phyloP scores from a whole-genome alignment of 2,113 vertebrate species.

The Dascyllus trimaculatus region DNA sequence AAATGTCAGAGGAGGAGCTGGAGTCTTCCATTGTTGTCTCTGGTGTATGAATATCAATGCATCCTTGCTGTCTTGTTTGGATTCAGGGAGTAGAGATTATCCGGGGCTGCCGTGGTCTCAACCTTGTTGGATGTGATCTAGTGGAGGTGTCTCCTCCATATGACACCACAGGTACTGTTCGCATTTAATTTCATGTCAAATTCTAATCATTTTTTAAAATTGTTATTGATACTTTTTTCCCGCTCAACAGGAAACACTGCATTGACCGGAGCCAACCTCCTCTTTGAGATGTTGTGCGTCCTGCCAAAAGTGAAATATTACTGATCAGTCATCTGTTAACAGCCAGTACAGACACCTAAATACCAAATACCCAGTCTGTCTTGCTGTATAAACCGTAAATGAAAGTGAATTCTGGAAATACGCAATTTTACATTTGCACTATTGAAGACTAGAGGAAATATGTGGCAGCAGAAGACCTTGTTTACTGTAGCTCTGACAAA shows the following conservation, averaged over 20 bases:
- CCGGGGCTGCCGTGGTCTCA: constrained; percentile 92
- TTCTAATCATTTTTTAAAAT: neutral
- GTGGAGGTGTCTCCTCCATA: constrained; percentile 94
- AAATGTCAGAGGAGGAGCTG: no score
- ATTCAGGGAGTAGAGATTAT: constrained; percentile 93
- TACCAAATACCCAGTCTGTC: no score
- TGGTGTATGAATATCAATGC: neutral
- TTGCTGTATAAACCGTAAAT: no score
- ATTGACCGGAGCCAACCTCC: constrained; percentile 92
- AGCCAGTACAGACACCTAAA: no score
- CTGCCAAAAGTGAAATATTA: constrained; percentile 87
- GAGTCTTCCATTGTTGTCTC: neutral
- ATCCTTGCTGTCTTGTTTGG: neutral
- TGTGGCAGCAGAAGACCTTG: no score
- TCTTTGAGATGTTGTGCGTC: constrained; percentile 96
- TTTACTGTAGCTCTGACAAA: no score
- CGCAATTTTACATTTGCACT: no score
- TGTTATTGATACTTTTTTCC: neutral
- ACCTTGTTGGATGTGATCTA: constrained; percentile 93
- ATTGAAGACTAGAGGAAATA: no score
- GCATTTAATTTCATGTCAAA: neutral
- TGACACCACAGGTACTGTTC: constrained; percentile 89
- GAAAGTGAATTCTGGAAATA: no score
- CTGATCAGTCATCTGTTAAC: constrained; percentile 63
- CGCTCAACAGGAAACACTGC: constrained; percentile 91